Evolutionary conservation across 2,113 vertebrate species (phyloP).

Genomic region (Spizaetus ornatus): DNA sequence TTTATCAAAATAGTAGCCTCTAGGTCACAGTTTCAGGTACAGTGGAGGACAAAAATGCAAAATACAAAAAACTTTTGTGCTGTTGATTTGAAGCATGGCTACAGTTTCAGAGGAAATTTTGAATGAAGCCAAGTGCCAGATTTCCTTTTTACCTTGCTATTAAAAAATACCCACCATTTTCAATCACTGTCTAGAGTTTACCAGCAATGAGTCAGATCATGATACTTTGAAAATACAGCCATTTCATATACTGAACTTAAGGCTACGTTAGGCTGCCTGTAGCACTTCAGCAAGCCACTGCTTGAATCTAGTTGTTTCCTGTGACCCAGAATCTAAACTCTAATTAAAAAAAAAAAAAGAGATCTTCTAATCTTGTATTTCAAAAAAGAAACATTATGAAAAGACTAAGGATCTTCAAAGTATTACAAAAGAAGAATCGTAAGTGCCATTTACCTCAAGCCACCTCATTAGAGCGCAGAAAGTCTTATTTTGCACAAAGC

Average conservation of each 20-base stretch:
- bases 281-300: not conserved
- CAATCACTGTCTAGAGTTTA: not conserved
- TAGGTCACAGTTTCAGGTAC: not conserved
- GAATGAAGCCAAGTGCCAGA: not conserved
- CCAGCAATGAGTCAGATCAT: not conserved
- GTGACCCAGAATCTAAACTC: not conserved
- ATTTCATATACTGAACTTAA: not conserved
- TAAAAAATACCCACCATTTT: not conserved
- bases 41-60: not conserved
- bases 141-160: not conserved
- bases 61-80: not conserved
- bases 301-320: not conserved
- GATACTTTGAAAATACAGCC: not conserved
- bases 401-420: not conserved
- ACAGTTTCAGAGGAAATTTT: not conserved
- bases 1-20: not conserved
- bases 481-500: not conserved
- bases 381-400: not conserved
- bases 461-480: not conserved
- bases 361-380: not conserved
- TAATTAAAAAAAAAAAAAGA: not conserved
- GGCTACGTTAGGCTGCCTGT: not conserved
- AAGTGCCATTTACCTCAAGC: not conserved
- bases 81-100: not conserved
- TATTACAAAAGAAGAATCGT: not conserved